Conservation (phyloP, 2,888 invertebrate genomes). For the Drosophila nigricruria region DNA sequence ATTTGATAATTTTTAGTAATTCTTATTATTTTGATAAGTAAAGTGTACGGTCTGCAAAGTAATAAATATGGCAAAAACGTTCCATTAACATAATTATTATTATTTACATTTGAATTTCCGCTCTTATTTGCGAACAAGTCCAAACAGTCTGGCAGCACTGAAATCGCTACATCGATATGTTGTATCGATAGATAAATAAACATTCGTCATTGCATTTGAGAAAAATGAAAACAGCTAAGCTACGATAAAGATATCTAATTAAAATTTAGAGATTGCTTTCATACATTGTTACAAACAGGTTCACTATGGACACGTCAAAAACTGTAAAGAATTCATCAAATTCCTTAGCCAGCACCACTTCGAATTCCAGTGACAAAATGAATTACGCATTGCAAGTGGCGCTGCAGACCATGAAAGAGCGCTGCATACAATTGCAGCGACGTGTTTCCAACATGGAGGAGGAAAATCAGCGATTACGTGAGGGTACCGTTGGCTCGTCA, state of each 20-base stretch:
- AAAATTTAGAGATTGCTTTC: constrained; percentile 10
- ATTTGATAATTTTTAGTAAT: background rate
- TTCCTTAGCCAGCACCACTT: constrained; percentile 12
- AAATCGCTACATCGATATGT: constrained; percentile 26
- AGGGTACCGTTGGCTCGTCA: constrained; percentile 24
- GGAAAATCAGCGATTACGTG: constrained; percentile 89
- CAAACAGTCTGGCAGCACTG: constrained; percentile 1
- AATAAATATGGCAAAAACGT: no score
- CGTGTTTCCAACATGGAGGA: constrained; percentile 90
- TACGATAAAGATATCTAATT: constrained; percentile 20
- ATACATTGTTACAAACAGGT: background rate
- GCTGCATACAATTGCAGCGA: constrained; percentile 91
- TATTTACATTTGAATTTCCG: background rate
- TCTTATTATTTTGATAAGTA: background rate
- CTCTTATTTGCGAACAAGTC: background rate
- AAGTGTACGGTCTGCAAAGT: background rate
- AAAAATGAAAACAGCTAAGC: constrained; percentile 45
- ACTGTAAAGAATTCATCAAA: constrained; percentile 17
- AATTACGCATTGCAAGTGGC: constrained; percentile 88
- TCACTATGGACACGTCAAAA: constrained; percentile 47
- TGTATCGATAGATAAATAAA: constrained; percentile 25
- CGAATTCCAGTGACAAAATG: constrained; percentile 52
- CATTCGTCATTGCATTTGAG: constrained; percentile 29
- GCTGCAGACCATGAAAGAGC: constrained; percentile 92
- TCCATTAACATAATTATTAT: background rate